Evolutionary conservation across 2,113 vertebrate genomes (phyloP), one percentile per base, ranked within the genome.

Genomic region (Heterotilapia buettikoferi): DNA sequence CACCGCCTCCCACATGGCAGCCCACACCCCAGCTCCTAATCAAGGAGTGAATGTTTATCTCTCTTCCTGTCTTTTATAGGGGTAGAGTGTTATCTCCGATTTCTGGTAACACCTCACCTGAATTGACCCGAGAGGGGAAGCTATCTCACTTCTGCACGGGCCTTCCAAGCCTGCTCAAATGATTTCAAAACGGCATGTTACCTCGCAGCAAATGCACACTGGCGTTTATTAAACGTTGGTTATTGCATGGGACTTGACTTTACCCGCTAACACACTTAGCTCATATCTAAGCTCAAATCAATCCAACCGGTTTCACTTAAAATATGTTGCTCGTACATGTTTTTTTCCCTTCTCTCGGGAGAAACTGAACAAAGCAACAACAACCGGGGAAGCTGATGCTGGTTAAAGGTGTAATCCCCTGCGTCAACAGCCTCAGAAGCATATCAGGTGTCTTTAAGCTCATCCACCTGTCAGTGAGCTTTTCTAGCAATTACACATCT

Each of bases 401-500:
- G 88, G 94, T 94, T 94, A 92, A 91, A 93, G 91, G 83, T 90
- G 92, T 95, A 93, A 95, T 93, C 93, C 92, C 80, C 59, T 78
- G 78, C 83, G 45, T 92, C 92, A 93, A 94, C 90, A 92, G 88
- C 91, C 84, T 88, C 88, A 91, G 88, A 89, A 91, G 93, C 93
- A 91, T 94, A 96, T 96, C 95, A 92, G 93, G 94, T 96, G 95
- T 96, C 94, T 96, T 93, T 95, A 95, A 94, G 92, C 94, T 94
- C 93, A 94, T 96, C 93, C 94, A 94, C 95, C 96, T 96, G 95
- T 96, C 96, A 95, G 91, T 79, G 92, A 90, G 90, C 92, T 95
- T 94, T 94, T 94, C 90, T 91, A 93, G 96, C 96, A 96, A 97
- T 97, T 97, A 96, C 95, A 95, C 93, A 94, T 96, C 96, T 96